Evolutionary conservation across 1,140 invertebrate genomes (phyloP), one percentile per base, ranked within the genome.

Genomic region (Danaus plexippus): DNA sequence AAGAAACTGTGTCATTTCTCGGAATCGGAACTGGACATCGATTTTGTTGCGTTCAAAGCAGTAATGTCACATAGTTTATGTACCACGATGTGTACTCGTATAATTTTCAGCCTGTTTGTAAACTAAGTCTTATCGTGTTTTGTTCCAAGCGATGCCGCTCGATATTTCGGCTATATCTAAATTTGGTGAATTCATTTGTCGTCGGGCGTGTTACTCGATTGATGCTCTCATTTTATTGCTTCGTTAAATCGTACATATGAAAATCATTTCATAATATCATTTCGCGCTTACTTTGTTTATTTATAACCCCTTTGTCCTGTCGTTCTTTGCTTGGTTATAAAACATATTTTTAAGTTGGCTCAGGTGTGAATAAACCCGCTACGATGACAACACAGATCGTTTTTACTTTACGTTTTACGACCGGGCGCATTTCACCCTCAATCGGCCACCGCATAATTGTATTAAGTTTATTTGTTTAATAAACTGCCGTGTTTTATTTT

Each of bases 1-100:
- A 75, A 84, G 75, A 84, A 86, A 87, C 76, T 87, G 81, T 87
- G 79, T 85, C 77, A 85, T 62, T 87, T 87, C 84, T 81, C 68
- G 66, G 84, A 87, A 87, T 85, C 80, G 81, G 84, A 76, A 81
- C 79, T 71, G 76, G 75, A 77, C 81, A 84, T 86, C 83, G 83
- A 85, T 85, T 85, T 80, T 67, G 76, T 81, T 69, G 75, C 69
- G 70, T 77, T 78, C 75, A 69, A 77, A 70, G 81, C 84, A 79
- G 79, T 87, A 73, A 87, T 66, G 71, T 82, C 61, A 49, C 57
- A 62, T 80, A 74, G 70, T 87, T 87, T 85, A 85, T 85, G 80
- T 70, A 71, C 51, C 54, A 59, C 52, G 45, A 60, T 63, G 60
- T 48, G 61, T 56, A n/a, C n/a, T n/a, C n/a, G n/a, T n/a, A 61